Conservation (phyloP, 2,888 invertebrate species). For the Ferdinandea cuprea region DNA sequence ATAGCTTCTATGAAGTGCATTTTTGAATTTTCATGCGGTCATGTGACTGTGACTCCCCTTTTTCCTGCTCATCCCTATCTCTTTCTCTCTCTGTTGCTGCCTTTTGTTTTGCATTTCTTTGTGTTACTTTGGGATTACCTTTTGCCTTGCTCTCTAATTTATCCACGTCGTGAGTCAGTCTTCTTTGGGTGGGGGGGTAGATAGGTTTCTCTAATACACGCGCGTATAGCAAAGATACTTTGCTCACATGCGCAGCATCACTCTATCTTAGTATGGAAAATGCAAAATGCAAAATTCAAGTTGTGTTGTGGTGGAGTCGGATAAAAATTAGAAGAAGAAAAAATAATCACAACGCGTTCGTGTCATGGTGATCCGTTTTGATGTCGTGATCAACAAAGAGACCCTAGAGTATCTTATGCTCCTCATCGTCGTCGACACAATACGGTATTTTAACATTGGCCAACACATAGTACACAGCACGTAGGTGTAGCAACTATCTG, state of each 20-base stretch:
- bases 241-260: slow-evolving; percentile 28
- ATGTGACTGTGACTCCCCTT: slow-evolving; percentile 52
- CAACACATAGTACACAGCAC: slow-evolving; percentile 46
- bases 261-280: slow-evolving; percentile 51
- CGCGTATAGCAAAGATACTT: slow-evolving; percentile 11
- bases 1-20: slow-evolving; percentile 24
- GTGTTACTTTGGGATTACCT: slow-evolving; percentile 41
- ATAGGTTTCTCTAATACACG: slow-evolving; percentile 40
- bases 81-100: slow-evolving; percentile 41
- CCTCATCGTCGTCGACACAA: slow-evolving; percentile 19
- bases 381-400: slow-evolving; percentile 72
- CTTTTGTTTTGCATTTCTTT: slow-evolving; percentile 46
- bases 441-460: slow-evolving; percentile 60
- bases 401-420: slow-evolving; percentile 41
- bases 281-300: slow-evolving; percentile 46
- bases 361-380: slow-evolving; percentile 73
- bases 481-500: slow-evolving; percentile 26
- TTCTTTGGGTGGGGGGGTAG: no score
- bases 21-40: slow-evolving; percentile 57
- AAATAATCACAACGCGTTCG: slow-evolving; percentile 59
- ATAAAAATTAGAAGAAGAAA: slow-evolving; percentile 29
- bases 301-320: slow-evolving; percentile 52
- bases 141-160: slow-evolving; percentile 64
- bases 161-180: slow-evolving; percentile 72
- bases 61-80: slow-evolving; percentile 33